Conservation (phyloP, 2,888 invertebrate genomes). For the Uloborus plumipes region DNA sequence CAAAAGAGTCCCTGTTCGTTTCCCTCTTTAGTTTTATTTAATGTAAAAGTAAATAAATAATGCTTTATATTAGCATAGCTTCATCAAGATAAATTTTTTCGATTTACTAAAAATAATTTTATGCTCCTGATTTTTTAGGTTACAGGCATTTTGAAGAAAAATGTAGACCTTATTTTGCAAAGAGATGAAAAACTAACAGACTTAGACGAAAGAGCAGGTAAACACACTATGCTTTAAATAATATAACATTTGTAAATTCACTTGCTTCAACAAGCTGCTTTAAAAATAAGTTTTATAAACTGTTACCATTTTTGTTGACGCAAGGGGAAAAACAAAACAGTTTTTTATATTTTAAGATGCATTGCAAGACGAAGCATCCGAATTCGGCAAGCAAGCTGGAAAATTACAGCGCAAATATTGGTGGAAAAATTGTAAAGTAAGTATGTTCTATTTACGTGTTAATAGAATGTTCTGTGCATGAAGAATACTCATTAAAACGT, state of each 20-base stretch:
- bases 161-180: conserved; percentile 52
- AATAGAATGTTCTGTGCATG: too few species aligned
- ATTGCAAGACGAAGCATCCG: conserved; percentile 48
- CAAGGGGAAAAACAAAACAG: not conserved
- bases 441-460: not conserved
- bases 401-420: conserved; percentile 52
- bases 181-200: conserved; percentile 56
- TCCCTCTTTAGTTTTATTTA: too few species aligned
- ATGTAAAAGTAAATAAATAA: too few species aligned
- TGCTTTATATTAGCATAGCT: too few species aligned
- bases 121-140: conserved; percentile 40
- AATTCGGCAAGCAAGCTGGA: conserved; percentile 54
- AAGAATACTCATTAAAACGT: too few species aligned
- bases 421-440: conserved; percentile 62
- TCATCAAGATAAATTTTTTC: too few species aligned
- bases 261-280: not conserved
- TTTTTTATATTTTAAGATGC: conserved; percentile 24
- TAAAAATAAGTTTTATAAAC: not conserved
- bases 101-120: too few species aligned
- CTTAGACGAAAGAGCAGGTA: conserved; percentile 57
- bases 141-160: conserved; percentile 50
- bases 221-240: not conserved
- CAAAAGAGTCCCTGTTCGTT: too few species aligned
- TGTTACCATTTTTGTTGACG: not conserved
- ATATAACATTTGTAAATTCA: not conserved